Percentiles rank a stretch among this genome's conserved stretches.
These are phyloP conservation scores for Falcaria lacertinaria DNA, from an alignment of 2,888 invertebrate genomes.

Conservation along the genomic window DNA sequence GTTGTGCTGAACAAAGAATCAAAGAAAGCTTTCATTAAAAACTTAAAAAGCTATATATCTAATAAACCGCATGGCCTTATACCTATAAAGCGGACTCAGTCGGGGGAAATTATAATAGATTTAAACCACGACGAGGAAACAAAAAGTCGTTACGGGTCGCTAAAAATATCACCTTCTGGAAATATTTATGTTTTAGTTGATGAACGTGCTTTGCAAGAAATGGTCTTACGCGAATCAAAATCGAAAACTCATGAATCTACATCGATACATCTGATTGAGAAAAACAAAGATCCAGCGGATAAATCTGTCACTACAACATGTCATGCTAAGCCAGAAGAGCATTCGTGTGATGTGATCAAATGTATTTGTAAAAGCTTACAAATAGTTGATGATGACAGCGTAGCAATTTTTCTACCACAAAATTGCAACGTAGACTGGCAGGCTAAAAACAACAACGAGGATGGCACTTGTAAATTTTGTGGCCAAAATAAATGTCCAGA, in stretches of 20 bases:
- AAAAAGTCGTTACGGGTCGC: slow-evolving; percentile 28
- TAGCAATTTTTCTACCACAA: slow-evolving; percentile 4
- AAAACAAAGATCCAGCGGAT: slow-evolving; percentile 18
- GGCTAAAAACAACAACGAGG: slow-evolving; percentile 8
- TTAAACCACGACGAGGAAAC: slow-evolving; percentile 24
- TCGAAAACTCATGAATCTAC: neutral
- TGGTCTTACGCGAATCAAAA: slow-evolving; percentile 13
- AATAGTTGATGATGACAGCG: slow-evolving; percentile 3
- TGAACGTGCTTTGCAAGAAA: slow-evolving; percentile 22
- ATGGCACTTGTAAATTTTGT: slow-evolving; percentile 8
- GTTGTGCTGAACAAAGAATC: slow-evolving; percentile 44
- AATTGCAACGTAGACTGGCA: slow-evolving; percentile 8
- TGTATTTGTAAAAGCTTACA: slow-evolving; percentile 33
- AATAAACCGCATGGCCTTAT: slow-evolving; percentile 25
- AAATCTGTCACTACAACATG: slow-evolving; percentile 39
- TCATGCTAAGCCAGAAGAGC: slow-evolving; percentile 21
- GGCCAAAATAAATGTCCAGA: slow-evolving; percentile 6
- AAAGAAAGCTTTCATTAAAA: slow-evolving; percentile 40
- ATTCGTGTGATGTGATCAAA: slow-evolving; percentile 29
- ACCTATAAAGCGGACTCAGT: slow-evolving; percentile 35
- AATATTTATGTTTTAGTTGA: slow-evolving; percentile 44
- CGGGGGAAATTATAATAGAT: slow-evolving; percentile 40
- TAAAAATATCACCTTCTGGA: slow-evolving; percentile 51
- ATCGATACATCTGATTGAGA: slow-evolving; percentile 17
- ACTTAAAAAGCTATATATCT: slow-evolving; percentile 36